Evolutionary conservation across 2,797 vertebrate species (phyloP).

Genomic region (Scarus forsteni): DNA sequence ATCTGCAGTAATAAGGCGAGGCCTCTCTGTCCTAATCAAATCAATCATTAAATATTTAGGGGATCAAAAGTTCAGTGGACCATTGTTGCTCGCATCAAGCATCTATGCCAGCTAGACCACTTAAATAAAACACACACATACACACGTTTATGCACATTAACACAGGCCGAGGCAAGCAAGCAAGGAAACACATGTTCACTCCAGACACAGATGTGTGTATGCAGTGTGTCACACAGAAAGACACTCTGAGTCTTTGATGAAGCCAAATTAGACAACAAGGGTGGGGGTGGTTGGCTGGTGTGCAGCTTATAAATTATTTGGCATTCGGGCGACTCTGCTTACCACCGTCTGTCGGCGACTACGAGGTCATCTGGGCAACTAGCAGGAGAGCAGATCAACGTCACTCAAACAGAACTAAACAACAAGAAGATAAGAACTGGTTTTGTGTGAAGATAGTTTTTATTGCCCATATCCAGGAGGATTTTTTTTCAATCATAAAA

Average conservation of each 20-base stretch:
- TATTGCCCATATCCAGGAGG: neutral
- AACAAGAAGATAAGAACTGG: conserved; percentile 40
- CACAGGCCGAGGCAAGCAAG: conserved; percentile 4
- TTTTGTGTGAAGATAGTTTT: neutral
- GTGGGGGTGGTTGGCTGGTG: conserved; percentile 78
- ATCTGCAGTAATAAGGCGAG: conserved; percentile 82
- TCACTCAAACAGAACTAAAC: conserved; percentile 63
- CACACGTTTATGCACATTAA: conserved; percentile 23
- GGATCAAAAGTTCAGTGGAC: conserved; percentile 92
- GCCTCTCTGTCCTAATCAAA: conserved; percentile 91
- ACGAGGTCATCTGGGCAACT: conserved; percentile 89
- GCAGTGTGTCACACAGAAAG: conserved; percentile 41
- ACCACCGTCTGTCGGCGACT: conserved; percentile 83
- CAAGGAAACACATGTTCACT: conserved; percentile 27
- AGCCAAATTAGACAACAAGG: conserved; percentile 89
- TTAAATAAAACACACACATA: conserved; percentile 43
- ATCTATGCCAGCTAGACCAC: conserved; percentile 50
- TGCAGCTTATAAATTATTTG: conserved; percentile 96
- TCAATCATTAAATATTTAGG: conserved; percentile 97
- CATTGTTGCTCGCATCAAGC: conserved; percentile 88
- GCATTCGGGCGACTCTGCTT: conserved; percentile 89
- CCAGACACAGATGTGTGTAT: conserved; percentile 14
- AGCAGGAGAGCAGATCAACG: conserved; percentile 64
- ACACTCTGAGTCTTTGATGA: conserved; percentile 78
- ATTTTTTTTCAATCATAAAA: neutral